Conservation (phyloP, 2,797 vertebrate genomes). For the Spea hammondii region DNA sequence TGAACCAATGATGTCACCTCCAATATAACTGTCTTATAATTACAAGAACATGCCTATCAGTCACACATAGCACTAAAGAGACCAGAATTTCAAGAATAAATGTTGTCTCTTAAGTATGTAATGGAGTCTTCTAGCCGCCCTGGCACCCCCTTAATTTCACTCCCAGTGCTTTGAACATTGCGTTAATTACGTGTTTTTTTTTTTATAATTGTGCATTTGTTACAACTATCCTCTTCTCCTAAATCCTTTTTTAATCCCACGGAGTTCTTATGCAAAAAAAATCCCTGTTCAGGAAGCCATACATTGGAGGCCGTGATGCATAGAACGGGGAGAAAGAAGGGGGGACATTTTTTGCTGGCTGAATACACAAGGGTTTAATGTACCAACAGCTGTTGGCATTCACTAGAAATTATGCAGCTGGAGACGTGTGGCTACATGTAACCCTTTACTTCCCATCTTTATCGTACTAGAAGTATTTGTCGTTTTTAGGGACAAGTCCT, state of each 20-base stretch:
- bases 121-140: not conserved
- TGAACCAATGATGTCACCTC: conserved; percentile 31
- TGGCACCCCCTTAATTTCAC: conserved; percentile 7
- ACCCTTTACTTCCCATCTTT: not conserved
- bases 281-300: conserved; percentile 1
- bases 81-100: conserved; percentile 15
- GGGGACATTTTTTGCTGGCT: conserved; percentile 14
- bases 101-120: not conserved
- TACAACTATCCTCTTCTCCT: not conserved
- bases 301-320: not conserved
- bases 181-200: conserved; percentile 7
- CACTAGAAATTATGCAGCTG: conserved; percentile 41
- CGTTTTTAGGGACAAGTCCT: too few species aligned
- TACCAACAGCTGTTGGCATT: conserved; percentile 49
- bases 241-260: conserved; percentile 25
- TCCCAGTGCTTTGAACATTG: conserved; percentile 18
- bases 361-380: conserved; percentile 31
- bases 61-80: conserved; percentile 25
- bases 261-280: conserved; percentile 4
- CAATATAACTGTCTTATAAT: conserved; percentile 21
- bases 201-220: conserved; percentile 5
- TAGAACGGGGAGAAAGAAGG: conserved; percentile 2
- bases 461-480: too few species aligned
- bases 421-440: conserved; percentile 38
- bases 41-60: not conserved